Base-by-base conservation (phyloP, 2,888 invertebrate species). In the Agrochola circellaris region DNA sequence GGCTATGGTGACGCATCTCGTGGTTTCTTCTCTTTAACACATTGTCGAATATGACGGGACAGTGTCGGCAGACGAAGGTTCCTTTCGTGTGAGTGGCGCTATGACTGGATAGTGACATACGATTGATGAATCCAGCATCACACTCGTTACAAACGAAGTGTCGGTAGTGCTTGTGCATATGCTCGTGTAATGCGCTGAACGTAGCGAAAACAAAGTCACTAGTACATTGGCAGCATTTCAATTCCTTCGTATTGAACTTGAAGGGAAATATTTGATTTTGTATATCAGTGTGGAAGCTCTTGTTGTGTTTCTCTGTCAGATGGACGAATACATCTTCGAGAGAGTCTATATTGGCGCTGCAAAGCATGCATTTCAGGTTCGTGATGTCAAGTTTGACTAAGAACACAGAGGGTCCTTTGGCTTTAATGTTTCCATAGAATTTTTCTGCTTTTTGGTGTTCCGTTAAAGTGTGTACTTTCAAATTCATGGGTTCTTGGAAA, bases 1-100 rank as follows among this genome's bases (percentile, higher is more conserved):
- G 51, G 1, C 45, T 81, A 65, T 95, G 96, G 0, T 91, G 91
- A 3, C 90, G 91, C 30, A 92, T 92, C 71, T 94, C 93, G 69
- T 97, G 97, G 0, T 92, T 91, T 60, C 93, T 92, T 77, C 93
- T 91, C 54, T 95, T 95, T 8, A 92, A 89, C 1, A 92, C 88
- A 0, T 95, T 96, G 15, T 95, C 93, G 71, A 96, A 97, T 0
- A 93, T 89, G 82, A 95, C 94, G 0, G 92, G 85, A 78, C 97
- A 97, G 13, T 87, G 85, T n/a, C 85, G 81, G 78, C 95, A 95
- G 3, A 86, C 75, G 75, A 92, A 94, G 0, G 86, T 75, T 0
- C 94, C 93, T 6, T 86, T 87, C 26, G 91, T 87, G 75, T 95
- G 94, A 0, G 86, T 90, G 9, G 87, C 82, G 0, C 81, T 86